These are phyloP conservation scores for Arremon aurantiirostris DNA, from an alignment of 2,797 vertebrate species.

Conservation along the genomic window DNA sequence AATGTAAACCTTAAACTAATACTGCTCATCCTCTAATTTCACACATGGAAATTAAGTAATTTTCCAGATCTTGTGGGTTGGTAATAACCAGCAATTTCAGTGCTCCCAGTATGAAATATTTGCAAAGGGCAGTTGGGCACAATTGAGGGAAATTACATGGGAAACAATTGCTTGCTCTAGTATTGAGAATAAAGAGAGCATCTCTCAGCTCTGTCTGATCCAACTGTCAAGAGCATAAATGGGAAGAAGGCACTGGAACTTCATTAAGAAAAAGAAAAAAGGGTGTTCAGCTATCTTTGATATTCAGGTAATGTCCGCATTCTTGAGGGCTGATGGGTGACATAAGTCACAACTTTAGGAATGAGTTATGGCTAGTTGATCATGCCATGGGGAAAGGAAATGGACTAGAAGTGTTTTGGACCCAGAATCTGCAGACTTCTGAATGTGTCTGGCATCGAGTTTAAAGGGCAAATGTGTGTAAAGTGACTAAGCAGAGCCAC, in stretches of 20 bases:
- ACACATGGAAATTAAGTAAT: not conserved
- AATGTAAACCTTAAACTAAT: slow-evolving; percentile 16
- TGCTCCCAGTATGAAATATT: not conserved
- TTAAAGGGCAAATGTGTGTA: not conserved
- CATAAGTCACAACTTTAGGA: not conserved
- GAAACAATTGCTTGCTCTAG: not conserved
- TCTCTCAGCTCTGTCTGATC: not conserved
- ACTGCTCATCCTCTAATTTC: not conserved
- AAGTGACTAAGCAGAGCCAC: not conserved
- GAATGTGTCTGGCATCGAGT: not conserved
- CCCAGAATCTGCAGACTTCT: not conserved
- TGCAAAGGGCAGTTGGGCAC: not conserved
- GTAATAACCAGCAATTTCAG: slow-evolving; percentile 28
- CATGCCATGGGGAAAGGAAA: not conserved
- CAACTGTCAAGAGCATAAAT: not conserved
- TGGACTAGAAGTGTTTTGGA: not conserved
- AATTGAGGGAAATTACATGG: not conserved
- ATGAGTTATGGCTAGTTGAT: not conserved
- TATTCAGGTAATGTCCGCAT: not conserved
- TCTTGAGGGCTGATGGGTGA: not conserved
- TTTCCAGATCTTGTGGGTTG: not conserved
- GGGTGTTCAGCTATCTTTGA: fast-evolving
- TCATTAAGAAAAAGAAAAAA: not conserved
- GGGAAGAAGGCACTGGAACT: not conserved
- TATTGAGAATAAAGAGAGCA: not conserved